Base-by-base conservation (phyloP, 2,888 invertebrate genomes). In the Caenorhabditis parvicauda region DNA sequence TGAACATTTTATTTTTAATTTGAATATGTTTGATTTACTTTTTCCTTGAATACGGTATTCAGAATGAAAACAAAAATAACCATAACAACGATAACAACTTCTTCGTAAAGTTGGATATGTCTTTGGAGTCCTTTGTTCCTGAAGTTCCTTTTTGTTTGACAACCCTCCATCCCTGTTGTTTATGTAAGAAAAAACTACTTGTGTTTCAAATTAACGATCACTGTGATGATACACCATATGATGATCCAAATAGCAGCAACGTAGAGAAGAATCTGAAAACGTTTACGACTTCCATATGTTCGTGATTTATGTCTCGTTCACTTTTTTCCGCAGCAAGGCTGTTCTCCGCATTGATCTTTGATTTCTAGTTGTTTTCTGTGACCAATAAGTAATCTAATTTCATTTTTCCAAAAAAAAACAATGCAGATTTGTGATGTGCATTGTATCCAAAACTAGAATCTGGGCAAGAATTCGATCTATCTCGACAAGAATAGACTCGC, bases 81-180 rank as follows among this genome's bases (percentile, higher is more conserved):
- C 2, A 72, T 39, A 1, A 66, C 44, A 25, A 70, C 65, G 3
- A 72, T 69, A 0, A 56, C 54, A 2, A 71, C 17, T 54, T 72
- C 72, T 47, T 72, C 69, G 37, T 49, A 59, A 7, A 72, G 44
- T 37, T 72, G 72, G 6, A 72, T 64, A n/a, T 45, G 58, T 39
- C 72, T 51, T 27, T 72, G 72, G 38, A 67, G 69, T 2, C 72
- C 72, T 6, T 49, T 56, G 51, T 69, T 72, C 56, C 67, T 71
- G 24, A 43, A 67, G 41, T 14, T 24, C 12, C 21, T 14, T 1
- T 24, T 19, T 25, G n/a, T n/a, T n/a, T n/a, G n/a, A n/a, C n/a
- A n/a, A n/a, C n/a, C n/a, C n/a, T n/a, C n/a, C n/a, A n/a, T n/a
- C n/a, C n/a, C n/a, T n/a, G n/a, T 42, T 25, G 25, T n/a, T 49